Conservation (phyloP, 2,797 vertebrate species). For the Urocyon cinereoargenteus region DNA sequence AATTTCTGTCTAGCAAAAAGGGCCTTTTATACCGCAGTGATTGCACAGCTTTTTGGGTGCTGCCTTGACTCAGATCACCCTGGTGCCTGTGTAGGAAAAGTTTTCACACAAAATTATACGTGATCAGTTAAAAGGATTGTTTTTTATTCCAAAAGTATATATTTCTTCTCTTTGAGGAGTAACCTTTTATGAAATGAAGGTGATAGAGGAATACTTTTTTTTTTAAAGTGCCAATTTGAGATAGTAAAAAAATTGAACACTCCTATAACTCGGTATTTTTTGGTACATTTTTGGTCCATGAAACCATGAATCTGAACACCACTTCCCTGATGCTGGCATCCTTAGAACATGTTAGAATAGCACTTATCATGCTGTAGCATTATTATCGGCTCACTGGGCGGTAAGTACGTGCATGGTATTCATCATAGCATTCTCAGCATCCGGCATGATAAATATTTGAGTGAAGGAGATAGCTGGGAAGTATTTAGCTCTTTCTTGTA, state of each 20-base stretch:
- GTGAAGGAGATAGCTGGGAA: neutral
- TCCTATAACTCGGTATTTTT: neutral
- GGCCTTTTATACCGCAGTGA: neutral
- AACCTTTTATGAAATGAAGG: neutral
- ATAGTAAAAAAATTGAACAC: neutral
- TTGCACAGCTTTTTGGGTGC: neutral
- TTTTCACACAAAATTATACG: neutral
- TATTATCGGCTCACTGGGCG: neutral
- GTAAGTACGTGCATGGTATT: neutral
- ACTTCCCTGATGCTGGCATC: neutral
- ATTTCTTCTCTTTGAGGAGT: neutral
- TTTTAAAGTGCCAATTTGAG: neutral
- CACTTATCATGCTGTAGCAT: neutral
- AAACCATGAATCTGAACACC: neutral
- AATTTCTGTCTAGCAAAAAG: neutral
- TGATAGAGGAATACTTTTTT: neutral
- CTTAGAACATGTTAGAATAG: neutral
- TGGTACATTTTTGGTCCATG: neutral
- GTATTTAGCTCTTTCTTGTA: neutral
- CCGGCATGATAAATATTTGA: neutral
- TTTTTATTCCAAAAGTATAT: neutral
- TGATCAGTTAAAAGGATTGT: neutral
- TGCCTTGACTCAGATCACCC: rapidly evolving
- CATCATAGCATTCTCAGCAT: neutral
- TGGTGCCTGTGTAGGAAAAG: neutral